A percentile compares a stretch with the other conserved stretches of the same genome.
phyloP scores from a whole-genome alignment of 2,113 vertebrate species.

The Sturnus vulgaris region DNA sequence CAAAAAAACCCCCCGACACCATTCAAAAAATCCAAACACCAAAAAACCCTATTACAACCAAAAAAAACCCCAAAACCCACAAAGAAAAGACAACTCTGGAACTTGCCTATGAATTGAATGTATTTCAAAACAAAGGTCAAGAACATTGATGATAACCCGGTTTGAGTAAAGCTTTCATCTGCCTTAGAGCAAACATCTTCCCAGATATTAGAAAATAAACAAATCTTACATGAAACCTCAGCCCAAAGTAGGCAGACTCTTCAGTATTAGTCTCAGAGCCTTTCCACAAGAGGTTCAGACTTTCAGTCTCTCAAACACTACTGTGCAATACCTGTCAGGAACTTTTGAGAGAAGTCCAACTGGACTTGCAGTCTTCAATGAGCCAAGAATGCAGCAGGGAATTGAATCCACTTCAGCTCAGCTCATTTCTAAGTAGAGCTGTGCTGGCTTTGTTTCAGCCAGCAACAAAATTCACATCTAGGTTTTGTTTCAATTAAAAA shows the following conservation, averaged over 20 bases:
- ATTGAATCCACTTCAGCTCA: background rate
- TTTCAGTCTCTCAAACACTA: background rate
- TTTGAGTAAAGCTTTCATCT: background rate
- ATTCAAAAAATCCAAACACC: background rate
- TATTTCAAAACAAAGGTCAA: background rate
- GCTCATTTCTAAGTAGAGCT: background rate
- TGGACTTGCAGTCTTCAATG: background rate
- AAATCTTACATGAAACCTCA: background rate
- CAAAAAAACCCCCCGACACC: no score
- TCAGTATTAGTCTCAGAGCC: background rate
- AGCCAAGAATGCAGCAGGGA: background rate
- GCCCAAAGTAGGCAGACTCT: background rate
- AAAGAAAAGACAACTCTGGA: background rate
- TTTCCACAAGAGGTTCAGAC: background rate
- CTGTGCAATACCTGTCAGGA: background rate
- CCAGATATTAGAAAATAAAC: background rate
- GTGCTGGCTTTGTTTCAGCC: background rate
- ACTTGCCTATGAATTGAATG: background rate
- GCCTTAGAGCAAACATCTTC: background rate
- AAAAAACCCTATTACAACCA: background rate
- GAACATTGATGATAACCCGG: accelerated
- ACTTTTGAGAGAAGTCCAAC: background rate
- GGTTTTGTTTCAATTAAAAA: background rate
- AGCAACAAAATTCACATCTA: background rate
- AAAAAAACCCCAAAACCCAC: background rate